Conservation (phyloP, 2,113 vertebrate genomes). For the Muntiacus muntjak region DNA sequence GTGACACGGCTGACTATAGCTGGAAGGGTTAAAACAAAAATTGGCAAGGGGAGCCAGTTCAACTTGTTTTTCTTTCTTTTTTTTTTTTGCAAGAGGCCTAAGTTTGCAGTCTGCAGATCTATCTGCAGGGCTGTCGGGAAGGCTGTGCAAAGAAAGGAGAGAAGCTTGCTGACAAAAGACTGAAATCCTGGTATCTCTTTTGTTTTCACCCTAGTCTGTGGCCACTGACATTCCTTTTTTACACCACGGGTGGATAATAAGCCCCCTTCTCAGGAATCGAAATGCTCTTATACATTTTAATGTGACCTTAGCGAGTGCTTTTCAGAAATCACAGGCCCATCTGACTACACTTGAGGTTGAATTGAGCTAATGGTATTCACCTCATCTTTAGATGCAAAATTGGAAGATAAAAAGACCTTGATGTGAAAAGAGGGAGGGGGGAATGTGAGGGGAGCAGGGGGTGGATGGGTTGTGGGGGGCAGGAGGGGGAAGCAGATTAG, state of each 20-base stretch:
- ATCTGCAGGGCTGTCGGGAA: slow-evolving; percentile 72
- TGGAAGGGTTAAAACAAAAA: slow-evolving; percentile 58
- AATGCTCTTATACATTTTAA: slow-evolving; percentile 90
- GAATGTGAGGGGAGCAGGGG: background rate
- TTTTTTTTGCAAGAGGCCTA: slow-evolving; percentile 35
- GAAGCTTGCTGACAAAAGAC: slow-evolving; percentile 79
- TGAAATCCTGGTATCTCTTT: slow-evolving; percentile 79
- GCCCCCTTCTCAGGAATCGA: slow-evolving; percentile 83
- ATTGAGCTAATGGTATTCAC: slow-evolving; percentile 91
- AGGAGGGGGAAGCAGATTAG: slow-evolving; percentile 81
- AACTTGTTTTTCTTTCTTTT: background rate
- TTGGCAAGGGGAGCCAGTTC: slow-evolving; percentile 66
- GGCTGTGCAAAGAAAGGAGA: slow-evolving; percentile 77
- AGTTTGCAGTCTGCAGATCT: slow-evolving; percentile 76
- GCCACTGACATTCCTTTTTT: slow-evolving; percentile 84
- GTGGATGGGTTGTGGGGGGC: slow-evolving; percentile 39
- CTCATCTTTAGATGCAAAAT: slow-evolving; percentile 90
- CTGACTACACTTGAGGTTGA: slow-evolving; percentile 90
- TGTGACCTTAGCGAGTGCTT: slow-evolving; percentile 88
- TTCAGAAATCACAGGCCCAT: slow-evolving; percentile 87
- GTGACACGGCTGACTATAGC: background rate
- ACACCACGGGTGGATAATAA: slow-evolving; percentile 84
- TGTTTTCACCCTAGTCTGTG: slow-evolving; percentile 83
- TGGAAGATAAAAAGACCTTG: slow-evolving; percentile 92
- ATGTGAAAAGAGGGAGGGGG: slow-evolving; percentile 82